Evolutionary conservation across 2,888 invertebrate species (phyloP).

Genomic region (Nesidiocoris tenuis): DNA sequence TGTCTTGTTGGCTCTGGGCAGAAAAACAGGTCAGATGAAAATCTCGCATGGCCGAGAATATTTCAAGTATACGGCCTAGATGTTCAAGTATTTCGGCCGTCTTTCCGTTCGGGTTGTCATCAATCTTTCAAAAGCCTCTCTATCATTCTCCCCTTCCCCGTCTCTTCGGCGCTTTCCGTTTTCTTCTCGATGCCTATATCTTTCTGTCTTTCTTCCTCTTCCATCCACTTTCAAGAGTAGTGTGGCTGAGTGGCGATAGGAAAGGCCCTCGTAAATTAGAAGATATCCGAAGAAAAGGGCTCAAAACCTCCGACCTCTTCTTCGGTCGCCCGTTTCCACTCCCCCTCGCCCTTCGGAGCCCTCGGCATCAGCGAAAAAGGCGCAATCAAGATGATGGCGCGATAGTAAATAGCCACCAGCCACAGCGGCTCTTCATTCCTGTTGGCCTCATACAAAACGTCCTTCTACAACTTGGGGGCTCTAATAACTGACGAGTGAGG

Average conservation of each 20-base stretch:
- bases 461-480: constrained; percentile 18
- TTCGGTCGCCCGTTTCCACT: neutral
- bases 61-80: neutral
- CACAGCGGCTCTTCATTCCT: constrained; percentile 1
- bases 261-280: constrained; percentile 33
- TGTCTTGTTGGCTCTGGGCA: too few relatives aligned
- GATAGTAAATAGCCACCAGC: constrained; percentile 26
- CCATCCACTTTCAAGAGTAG: constrained; percentile 5
- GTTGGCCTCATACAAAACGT: neutral
- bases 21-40: too few relatives aligned
- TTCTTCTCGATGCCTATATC: constrained; percentile 14
- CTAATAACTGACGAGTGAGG: constrained; percentile 40
- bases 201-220: neutral
- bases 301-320: neutral
- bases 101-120: neutral
- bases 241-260: constrained; percentile 18
- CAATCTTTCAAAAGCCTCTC: constrained; percentile 17
- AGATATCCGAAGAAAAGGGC: constrained; percentile 28
- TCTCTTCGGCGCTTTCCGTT: neutral
- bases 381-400: constrained; percentile 35
- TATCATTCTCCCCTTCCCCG: constrained; percentile 10
- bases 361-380: neutral
- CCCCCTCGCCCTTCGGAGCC: neutral
- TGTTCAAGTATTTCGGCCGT: neutral
- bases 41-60: neutral